Conservation (phyloP, 2,888 invertebrate species). For the Altica lythri region DNA sequence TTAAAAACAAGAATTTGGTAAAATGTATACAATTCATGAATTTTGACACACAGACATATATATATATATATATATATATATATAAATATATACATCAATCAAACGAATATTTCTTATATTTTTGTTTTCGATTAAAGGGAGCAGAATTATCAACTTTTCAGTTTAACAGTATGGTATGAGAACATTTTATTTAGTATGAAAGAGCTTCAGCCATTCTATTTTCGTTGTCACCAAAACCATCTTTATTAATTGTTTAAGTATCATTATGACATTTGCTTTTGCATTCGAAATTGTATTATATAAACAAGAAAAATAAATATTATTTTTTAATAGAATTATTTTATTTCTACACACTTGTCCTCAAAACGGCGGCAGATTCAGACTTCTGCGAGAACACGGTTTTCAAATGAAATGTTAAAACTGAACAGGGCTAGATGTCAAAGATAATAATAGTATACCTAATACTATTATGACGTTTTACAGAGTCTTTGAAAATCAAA, state of each 20-base stretch:
- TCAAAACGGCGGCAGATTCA: not conserved
- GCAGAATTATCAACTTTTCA: slow-evolving; percentile 48
- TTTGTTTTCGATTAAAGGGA: slow-evolving; percentile 44
- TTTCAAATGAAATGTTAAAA: too few species aligned
- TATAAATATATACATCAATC: slow-evolving; percentile 27
- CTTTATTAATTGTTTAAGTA: slow-evolving; percentile 52
- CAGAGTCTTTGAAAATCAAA: too few species aligned
- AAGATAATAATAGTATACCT: too few species aligned
- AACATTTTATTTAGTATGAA: slow-evolving; percentile 54
- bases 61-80: too few species aligned
- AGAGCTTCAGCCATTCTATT: slow-evolving; percentile 55
- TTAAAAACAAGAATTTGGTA: slow-evolving; percentile 40
- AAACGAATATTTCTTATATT: slow-evolving; percentile 35
- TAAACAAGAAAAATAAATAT: slow-evolving; percentile 50
- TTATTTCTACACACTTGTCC: slow-evolving; percentile 10
- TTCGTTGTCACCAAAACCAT: slow-evolving; percentile 54
- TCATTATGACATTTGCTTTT: slow-evolving; percentile 48
- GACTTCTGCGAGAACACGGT: too few species aligned
- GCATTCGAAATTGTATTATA: slow-evolving; percentile 51
- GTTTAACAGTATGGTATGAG: slow-evolving; percentile 52
- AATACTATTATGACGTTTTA: too few species aligned
- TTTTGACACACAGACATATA: too few species aligned
- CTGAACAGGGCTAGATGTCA: too few species aligned
- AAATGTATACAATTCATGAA: slow-evolving; percentile 18
- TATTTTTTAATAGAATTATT: slow-evolving; percentile 41